Evolutionary conservation across 2,888 invertebrate species (phyloP), one percentile per base, ranked within the genome.

Genomic region (Drosophila yooni): DNA sequence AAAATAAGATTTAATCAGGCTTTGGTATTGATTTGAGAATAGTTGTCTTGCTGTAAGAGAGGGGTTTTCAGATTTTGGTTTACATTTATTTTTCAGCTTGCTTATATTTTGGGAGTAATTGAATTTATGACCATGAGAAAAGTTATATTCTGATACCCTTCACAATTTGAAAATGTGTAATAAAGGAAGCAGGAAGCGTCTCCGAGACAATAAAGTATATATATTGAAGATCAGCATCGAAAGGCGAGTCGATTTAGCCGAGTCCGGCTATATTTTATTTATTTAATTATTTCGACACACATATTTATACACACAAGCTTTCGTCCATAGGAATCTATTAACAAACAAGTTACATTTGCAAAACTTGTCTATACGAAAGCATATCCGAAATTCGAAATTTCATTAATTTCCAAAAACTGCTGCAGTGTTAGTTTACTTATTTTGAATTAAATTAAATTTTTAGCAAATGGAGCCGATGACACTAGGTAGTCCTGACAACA

Each of bases 391-490:
- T 34, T 70, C 54, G 13, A 50, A 54, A 60, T 15, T 34, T 18
- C 27, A n/a, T 33, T 33, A 38, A 13, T 50, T 36, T n/a, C 5
- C 27, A 4, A 11, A 1, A 5, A 7, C 8, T 13, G 34, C 15
- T 13, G 15, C 31, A 34, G 40, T 36, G 0, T 31, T 31, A 0
- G 3, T 10, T 31, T 33, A 10, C 0, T 10, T 48, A 27, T 31
- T 18, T 34, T 2, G 3, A 27, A 5, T n/a, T 38, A 2, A 46
- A 21, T 27, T 1, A 0, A 36, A 11, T 6, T 27, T 0, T 4
- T 13, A 1, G 27, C 2, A 92, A 46, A 97, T 97, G 97, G 97
- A 97, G 92, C 97, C 97, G 58, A 97, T 97, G 97, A 94, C 95
- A 62, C 93, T 97, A 80, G 97, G 97, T 74, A 97, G 97, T 92